Evolutionary conservation across 23 tunicate genomes (phyloP).

Genomic region (Phallusia fumigata): DNA sequence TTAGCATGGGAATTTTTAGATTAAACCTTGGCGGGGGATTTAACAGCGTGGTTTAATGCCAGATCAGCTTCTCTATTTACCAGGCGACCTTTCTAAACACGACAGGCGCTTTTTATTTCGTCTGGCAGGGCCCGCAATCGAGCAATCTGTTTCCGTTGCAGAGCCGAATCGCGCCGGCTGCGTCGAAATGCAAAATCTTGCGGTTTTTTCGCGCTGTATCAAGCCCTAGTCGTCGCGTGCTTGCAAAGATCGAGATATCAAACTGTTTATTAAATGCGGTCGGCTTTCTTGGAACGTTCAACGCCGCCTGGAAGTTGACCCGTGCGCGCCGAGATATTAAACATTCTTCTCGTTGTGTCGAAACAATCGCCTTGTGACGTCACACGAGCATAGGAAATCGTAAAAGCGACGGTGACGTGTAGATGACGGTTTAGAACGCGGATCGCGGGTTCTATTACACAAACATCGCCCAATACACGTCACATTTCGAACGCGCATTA

Average conservation of each 20-base stretch:
- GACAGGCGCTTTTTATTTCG: background rate
- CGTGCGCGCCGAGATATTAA: background rate
- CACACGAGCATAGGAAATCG: background rate
- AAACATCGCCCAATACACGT: conserved; percentile 11
- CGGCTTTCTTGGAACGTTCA: conserved; percentile 1
- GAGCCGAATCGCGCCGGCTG: background rate
- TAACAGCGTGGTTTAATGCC: background rate
- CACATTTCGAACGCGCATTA: background rate
- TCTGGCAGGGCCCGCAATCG: background rate
- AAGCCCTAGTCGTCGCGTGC: conserved; percentile 17
- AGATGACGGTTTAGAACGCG: background rate
- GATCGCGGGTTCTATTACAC: background rate
- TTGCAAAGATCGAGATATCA: conserved; percentile 22
- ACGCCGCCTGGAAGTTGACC: background rate
- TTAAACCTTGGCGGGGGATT: background rate
- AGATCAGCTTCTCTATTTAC: background rate
- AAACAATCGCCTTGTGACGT: background rate
- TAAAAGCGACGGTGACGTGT: background rate
- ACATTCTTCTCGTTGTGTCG: background rate
- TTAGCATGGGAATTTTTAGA: background rate
- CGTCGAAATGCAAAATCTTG: background rate
- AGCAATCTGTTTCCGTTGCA: background rate
- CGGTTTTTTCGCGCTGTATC: background rate
- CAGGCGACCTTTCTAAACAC: background rate
- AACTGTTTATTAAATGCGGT: conserved; percentile 38